Percentiles rank a stretch among this genome's conserved stretches.
Evolutionary conservation across 2,888 invertebrate genomes (phyloP).

Genomic region (Tetrapedia diversipes): DNA sequence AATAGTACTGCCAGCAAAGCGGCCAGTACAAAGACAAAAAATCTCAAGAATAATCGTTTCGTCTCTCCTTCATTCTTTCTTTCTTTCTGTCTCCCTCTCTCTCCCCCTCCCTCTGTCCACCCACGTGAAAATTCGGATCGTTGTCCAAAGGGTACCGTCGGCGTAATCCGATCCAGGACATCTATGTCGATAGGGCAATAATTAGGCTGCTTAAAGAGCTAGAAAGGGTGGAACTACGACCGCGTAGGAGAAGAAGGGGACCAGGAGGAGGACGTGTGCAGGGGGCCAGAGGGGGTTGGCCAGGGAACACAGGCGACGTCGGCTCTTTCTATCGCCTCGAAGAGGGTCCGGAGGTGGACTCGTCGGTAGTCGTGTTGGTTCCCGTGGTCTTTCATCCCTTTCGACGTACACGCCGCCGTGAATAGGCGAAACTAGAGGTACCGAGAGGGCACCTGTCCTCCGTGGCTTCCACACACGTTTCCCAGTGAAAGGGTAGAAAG

Average conservation of each 20-base stretch:
- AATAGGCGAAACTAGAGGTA: conserved; percentile 68
- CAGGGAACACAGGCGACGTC: conserved; percentile 46
- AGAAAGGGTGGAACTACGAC: conserved; percentile 28
- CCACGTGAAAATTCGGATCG: conserved; percentile 40
- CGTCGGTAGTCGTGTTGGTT: conserved; percentile 57
- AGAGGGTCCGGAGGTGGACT: conserved; percentile 47
- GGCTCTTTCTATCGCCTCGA: conserved; percentile 61
- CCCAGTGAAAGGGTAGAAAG: conserved; percentile 46
- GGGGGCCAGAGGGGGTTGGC: background rate
- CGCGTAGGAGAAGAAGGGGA: background rate
- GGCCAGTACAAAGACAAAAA: too few relatives aligned
- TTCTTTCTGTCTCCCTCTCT: too few relatives aligned
- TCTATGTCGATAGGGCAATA: conserved; percentile 78
- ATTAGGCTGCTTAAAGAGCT: conserved; percentile 75
- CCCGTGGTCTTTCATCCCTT: conserved; percentile 69
- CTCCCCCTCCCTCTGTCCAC: background rate
- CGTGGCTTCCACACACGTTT: conserved; percentile 51
- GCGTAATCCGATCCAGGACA: conserved; percentile 72
- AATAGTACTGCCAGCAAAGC: too few relatives aligned
- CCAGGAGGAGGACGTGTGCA: background rate
- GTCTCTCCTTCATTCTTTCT: too few relatives aligned
- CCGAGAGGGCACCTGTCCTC: conserved; percentile 52
- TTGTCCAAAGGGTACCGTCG: conserved; percentile 35
- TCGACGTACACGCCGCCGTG: conserved; percentile 69
- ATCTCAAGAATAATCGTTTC: too few relatives aligned